Percentiles rank a stretch among this genome's conserved stretches.
Evolutionary conservation across 2,888 invertebrate genomes (phyloP).

Genomic region (Eupithecia exiguata): DNA sequence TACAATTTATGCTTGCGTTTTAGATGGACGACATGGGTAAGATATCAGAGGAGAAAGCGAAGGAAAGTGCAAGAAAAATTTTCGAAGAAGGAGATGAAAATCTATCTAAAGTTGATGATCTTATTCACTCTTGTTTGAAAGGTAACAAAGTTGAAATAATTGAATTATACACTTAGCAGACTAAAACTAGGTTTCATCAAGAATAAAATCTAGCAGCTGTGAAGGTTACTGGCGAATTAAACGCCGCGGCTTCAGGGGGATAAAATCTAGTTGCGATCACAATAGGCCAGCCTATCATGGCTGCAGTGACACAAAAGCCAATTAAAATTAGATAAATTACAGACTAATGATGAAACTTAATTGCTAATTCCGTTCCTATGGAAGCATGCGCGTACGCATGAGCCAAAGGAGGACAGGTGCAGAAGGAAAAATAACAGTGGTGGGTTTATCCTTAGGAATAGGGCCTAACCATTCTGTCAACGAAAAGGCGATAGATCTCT

Average conservation of each 20-base stretch:
- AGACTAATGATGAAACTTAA: background rate
- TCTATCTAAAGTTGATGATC: conserved; percentile 54
- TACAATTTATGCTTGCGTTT: background rate
- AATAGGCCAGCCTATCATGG: too few species aligned
- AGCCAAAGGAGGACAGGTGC: background rate
- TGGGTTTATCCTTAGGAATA: background rate
- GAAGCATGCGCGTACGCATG: background rate
- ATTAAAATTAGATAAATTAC: too few species aligned
- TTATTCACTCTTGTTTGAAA: conserved; percentile 55
- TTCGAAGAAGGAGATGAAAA: conserved; percentile 58
- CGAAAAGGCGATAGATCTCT: background rate
- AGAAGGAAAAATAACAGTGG: background rate
- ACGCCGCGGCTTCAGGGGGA: background rate
- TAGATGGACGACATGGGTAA: conserved; percentile 65
- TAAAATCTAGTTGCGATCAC: background rate
- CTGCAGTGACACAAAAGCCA: too few species aligned
- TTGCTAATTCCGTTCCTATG: background rate
- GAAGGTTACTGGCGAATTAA: background rate
- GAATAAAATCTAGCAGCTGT: background rate
- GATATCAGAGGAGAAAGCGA: conserved; percentile 50
- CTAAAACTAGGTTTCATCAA: background rate
- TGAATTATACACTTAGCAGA: background rate
- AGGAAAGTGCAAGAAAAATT: conserved; percentile 51
- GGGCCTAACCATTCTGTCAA: background rate
- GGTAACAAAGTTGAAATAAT: conserved; percentile 47